These are phyloP conservation scores for Luscinia megarhynchos DNA, from an alignment of 2,797 vertebrate genomes.

Conservation along the genomic window DNA sequence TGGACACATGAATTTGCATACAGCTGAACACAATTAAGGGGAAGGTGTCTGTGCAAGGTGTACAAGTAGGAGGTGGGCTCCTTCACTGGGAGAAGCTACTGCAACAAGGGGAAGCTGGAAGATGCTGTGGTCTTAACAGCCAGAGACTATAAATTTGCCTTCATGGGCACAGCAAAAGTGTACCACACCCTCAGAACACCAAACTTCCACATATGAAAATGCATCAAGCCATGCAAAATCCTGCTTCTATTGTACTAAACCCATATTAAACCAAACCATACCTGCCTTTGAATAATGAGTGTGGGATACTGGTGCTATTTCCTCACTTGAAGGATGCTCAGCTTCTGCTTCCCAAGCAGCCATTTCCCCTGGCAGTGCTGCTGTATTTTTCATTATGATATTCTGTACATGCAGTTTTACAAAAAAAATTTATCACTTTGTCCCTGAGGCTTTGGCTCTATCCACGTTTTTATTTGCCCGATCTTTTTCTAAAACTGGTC, in stretches of 20 bases:
- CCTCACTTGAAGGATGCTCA: neutral
- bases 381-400: slow-evolving; percentile 35
- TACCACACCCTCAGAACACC: neutral
- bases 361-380: neutral
- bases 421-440: neutral
- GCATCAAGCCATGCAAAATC: neutral
- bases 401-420: neutral
- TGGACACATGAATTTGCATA: neutral
- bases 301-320: neutral
- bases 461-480: neutral
- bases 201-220: neutral
- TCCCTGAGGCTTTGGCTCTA: slow-evolving; percentile 35
- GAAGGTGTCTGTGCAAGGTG: neutral
- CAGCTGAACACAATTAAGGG: neutral
- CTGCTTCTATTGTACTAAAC: neutral
- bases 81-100: neutral
- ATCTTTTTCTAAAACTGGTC: neutral
- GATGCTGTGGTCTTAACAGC: neutral
- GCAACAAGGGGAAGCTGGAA: neutral
- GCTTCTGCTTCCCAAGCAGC: neutral
- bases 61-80: neutral
- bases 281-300: neutral
- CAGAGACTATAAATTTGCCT: neutral
- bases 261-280: neutral
- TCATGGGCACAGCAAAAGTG: neutral